Evolutionary conservation across 2,113 vertebrate genomes (phyloP).

Genomic region (Hypocryptadius cinnamomeus): DNA sequence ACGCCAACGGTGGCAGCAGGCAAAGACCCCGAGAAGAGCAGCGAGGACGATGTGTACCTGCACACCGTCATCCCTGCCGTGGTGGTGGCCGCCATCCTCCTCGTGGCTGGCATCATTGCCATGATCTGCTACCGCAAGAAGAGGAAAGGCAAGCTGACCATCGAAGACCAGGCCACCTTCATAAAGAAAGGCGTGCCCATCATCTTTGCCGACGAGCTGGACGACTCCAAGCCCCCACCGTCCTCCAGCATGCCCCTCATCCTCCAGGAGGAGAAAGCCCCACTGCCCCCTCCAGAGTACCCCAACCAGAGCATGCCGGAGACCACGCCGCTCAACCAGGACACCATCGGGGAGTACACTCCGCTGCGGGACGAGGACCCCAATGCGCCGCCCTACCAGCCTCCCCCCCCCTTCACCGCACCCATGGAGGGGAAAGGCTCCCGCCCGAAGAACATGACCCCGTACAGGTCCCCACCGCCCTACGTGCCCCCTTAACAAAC

Average conservation of each 20-base stretch:
- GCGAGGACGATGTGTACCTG: conserved; percentile 87
- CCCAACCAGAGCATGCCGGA: conserved; percentile 88
- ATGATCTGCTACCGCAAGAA: conserved; percentile 98
- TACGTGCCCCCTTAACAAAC: conserved; percentile 93
- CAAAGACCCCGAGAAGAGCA: conserved; percentile 80
- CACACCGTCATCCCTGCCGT: conserved; percentile 94
- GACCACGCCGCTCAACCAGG: conserved; percentile 88
- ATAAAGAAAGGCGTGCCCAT: conserved; percentile 98
- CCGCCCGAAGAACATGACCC: conserved; percentile 97
- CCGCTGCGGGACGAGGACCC: conserved; percentile 91
- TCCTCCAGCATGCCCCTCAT: conserved; percentile 97
- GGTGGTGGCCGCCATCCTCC: conserved; percentile 90
- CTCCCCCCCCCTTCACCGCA: conserved; percentile 90
- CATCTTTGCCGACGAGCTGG: conserved; percentile 94
- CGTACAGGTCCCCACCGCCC: conserved; percentile 93
- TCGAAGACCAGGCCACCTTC: conserved; percentile 96
- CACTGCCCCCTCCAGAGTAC: conserved; percentile 89
- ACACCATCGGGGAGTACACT: conserved; percentile 87
- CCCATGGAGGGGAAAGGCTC: conserved; percentile 95
- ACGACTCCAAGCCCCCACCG: conserved; percentile 92
- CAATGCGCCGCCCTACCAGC: conserved; percentile 92
- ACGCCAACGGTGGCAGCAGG: conserved; percentile 66
- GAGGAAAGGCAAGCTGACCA: conserved; percentile 91
- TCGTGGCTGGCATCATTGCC: conserved; percentile 91
- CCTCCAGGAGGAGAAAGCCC: conserved; percentile 95